Percentiles rank a stretch among this genome's conserved stretches.
phyloP scores from a whole-genome alignment of 2,797 vertebrate genomes.

The Pseudocheirus occidentalis region DNA sequence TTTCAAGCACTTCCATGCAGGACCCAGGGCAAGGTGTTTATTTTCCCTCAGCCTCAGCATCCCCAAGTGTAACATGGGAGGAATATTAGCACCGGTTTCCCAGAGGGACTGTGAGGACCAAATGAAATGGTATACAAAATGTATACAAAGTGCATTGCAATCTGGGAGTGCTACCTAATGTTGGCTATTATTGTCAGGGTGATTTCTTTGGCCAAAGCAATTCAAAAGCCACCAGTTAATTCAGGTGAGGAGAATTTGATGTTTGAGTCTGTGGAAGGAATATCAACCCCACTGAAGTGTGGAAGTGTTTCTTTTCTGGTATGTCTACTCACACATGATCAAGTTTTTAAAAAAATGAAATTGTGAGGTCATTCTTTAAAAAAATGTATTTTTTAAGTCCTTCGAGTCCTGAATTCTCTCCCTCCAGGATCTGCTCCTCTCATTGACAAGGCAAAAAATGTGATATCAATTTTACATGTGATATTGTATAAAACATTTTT shows the following conservation, averaged over 20 bases:
- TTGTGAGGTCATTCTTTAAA: background rate
- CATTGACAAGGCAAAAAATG: background rate
- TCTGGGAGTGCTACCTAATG: background rate
- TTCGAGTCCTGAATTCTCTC: background rate
- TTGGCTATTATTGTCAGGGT: background rate
- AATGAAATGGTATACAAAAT: background rate
- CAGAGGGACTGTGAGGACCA: background rate
- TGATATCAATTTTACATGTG: background rate
- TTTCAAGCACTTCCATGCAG: background rate
- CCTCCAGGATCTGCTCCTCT: background rate
- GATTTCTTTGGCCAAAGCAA: background rate
- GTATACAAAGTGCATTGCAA: background rate
- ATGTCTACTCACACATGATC: background rate
- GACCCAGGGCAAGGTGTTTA: background rate
- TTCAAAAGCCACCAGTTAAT: background rate
- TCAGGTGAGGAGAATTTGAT: background rate
- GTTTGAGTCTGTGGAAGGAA: background rate
- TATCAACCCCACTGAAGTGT: background rate
- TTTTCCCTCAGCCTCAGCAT: background rate
- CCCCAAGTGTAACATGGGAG: background rate
- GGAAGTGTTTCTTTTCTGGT: background rate
- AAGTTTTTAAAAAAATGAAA: background rate
- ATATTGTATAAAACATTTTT: background rate
- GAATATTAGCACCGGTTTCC: background rate
- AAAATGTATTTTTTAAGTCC: too few species aligned